phyloP scores from a whole-genome alignment of 2,888 invertebrate genomes.

The Eulithis prunata region DNA sequence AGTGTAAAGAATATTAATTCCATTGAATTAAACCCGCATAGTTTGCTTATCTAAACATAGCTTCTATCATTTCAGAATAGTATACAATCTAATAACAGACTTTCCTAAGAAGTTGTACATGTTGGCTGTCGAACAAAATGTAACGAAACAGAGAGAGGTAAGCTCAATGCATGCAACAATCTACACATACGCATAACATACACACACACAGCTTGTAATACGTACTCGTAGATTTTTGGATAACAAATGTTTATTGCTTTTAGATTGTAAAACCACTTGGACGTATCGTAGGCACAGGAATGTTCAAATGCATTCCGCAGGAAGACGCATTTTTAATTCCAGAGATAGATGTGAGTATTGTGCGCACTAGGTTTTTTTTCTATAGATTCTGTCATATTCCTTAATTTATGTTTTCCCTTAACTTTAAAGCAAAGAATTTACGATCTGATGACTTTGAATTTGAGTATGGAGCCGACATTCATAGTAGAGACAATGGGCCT shows the following conservation, averaged over 20 bases:
- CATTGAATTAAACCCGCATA: background rate
- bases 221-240: background rate
- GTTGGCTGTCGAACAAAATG: conserved; percentile 85
- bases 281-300: conserved; percentile 78
- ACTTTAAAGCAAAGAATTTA: conserved; percentile 79
- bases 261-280: conserved; percentile 85
- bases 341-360: conserved; percentile 68
- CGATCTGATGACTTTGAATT: conserved; percentile 83
- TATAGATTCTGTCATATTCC: background rate
- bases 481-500: conserved; percentile 79
- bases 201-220: background rate
- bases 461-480: conserved; percentile 85
- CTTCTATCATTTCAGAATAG: conserved; percentile 62
- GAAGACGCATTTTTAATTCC: conserved; percentile 85
- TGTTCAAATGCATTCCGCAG: conserved; percentile 80
- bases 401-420: background rate
- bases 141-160: conserved; percentile 79
- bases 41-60: background rate
- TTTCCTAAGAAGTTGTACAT: conserved; percentile 85
- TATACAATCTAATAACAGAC: conserved; percentile 72
- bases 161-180: background rate
- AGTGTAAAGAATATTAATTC: conserved; percentile 42
- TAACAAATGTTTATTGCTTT: conserved; percentile 24
- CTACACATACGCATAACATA: background rate
- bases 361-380: background rate